phyloP scores from a whole-genome alignment of 1,140 invertebrate species.

The Zaprionus taronus region DNA sequence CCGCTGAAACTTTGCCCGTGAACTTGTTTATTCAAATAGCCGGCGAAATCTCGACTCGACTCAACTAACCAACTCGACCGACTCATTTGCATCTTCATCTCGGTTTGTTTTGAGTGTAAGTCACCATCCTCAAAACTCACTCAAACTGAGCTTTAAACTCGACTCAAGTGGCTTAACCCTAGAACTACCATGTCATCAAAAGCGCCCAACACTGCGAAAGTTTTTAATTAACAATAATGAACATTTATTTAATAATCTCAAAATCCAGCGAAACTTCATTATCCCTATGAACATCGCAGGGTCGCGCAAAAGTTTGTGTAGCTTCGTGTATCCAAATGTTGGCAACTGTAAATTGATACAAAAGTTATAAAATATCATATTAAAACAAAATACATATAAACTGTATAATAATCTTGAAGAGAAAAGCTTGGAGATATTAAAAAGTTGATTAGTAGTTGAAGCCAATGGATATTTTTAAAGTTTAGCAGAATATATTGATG shows the following conservation, averaged over 20 bases:
- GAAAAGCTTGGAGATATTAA: no score
- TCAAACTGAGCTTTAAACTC: slow-evolving; percentile 30
- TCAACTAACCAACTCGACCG: slow-evolving; percentile 1
- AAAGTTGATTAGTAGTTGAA: no score
- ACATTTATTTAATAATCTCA: slow-evolving; percentile 70
- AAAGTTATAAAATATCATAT: slow-evolving; percentile 86
- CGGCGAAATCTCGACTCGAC: slow-evolving; percentile 45
- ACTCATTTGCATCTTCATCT: slow-evolving; percentile 26
- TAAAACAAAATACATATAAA: slow-evolving; percentile 87
- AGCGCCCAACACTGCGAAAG: not conserved
- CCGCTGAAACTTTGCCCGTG: slow-evolving; percentile 71
- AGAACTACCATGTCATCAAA: not conserved
- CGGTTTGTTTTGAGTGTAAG: slow-evolving; percentile 43
- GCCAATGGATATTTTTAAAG: no score
- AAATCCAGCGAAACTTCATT: slow-evolving; percentile 69
- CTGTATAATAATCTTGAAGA: no score
- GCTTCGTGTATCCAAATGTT: slow-evolving; percentile 98
- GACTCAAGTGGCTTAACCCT: slow-evolving; percentile 30
- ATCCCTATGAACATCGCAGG: slow-evolving; percentile 87
- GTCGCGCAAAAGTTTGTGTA: slow-evolving; percentile 94
- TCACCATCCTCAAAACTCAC: slow-evolving; percentile 4
- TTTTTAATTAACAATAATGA: slow-evolving; percentile 31
- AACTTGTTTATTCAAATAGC: slow-evolving; percentile 78
- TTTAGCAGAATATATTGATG: no score
- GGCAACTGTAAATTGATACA: slow-evolving; percentile 92